Base-by-base conservation (phyloP, 1,140 invertebrate species). In the Orchesella cincta region DNA sequence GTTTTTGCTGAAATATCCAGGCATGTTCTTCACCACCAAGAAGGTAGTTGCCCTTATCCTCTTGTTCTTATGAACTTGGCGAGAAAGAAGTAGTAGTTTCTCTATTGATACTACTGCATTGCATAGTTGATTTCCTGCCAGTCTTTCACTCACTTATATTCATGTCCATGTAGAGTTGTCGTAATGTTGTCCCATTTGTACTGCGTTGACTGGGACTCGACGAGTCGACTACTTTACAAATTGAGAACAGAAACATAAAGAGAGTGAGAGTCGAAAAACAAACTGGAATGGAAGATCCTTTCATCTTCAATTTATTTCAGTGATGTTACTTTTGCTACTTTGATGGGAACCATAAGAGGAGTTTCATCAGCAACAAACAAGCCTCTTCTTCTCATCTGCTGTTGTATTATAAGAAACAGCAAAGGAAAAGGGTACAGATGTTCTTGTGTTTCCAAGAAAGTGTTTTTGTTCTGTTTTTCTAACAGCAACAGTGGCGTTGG, bases 151-250 rank as follows among this genome's bases (percentile, higher is more conserved):
- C 14, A 46, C 39, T 46, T 46, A 18, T 57, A 26, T 16, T n/a
- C 54, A 5, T 57, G 3, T 3, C n/a, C 54, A 18, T 16, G 54
- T 57, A 18, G 14, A 46, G 39, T 46, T 5, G 18, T 46, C 54
- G 54, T 57, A 57, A 57, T 57, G 54, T 57, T 57, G 54, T 57
- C 54, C 54, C 54, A 57, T 57, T 57, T 57, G 54, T 57, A 57
- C 54, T n/a, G n/a, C n/a, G n/a, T n/a, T n/a, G n/a, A n/a, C n/a
- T n/a, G n/a, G n/a, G n/a, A 57, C 54, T 57, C 54, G n/a, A 57
- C 14, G 3, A 8, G 23, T n/a, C 23, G 54, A 57, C 54, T 57
- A 57, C 54, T 57, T 57, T 57, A 57, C 54, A 26, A n/a, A 57
- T 57, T 57, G 54, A 46, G 39, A 46, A 46, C 23, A 57, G 3